These are phyloP conservation scores for Nemopilema nomurai DNA, from an alignment of 30 jellyfish, hydroid and myxozoan genomes.

Conservation along the genomic window DNA sequence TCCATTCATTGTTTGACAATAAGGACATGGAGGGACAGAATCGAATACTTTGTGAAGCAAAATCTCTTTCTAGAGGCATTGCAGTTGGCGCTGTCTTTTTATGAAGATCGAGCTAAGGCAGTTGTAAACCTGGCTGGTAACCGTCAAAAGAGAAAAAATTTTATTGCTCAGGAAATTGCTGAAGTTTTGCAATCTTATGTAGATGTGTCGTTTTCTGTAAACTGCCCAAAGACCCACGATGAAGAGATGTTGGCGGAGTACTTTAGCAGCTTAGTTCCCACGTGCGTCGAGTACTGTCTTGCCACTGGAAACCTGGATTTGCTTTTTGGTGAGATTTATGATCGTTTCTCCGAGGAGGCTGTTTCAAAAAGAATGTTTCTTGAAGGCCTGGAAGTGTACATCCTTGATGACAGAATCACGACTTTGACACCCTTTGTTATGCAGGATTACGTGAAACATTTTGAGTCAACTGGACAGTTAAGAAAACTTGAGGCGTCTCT, in stretches of 20 bases:
- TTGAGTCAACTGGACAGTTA: conserved; percentile 80
- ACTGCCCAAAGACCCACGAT: conserved; percentile 92
- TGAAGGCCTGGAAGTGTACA: conserved; percentile 88
- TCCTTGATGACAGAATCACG: conserved; percentile 68
- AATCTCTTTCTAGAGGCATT: conserved; percentile 89
- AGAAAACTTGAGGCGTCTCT: conserved; percentile 84
- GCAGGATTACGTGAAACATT: conserved; percentile 94
- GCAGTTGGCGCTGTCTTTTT: conserved; percentile 79
- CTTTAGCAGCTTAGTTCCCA: conserved; percentile 80
- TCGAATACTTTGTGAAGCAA: conserved; percentile 89
- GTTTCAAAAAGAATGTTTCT: conserved; percentile 81
- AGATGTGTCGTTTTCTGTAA: conserved; percentile 92
- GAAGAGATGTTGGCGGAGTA: conserved; percentile 64
- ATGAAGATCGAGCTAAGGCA: conserved; percentile 91
- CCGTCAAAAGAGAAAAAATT: conserved; percentile 56
- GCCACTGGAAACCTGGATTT: conserved; percentile 69
- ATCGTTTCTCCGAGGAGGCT: conserved; percentile 86
- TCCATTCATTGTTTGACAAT: conserved; percentile 91
- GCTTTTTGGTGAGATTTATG: conserved; percentile 88
- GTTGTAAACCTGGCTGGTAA: conserved; percentile 86
- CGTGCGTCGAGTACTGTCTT: conserved; percentile 82
- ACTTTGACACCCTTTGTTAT: conserved; percentile 87
- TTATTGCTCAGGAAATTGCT: conserved; percentile 84
- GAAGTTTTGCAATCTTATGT: conserved; percentile 73
- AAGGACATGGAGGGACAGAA: conserved; percentile 93